phyloP scores from a whole-genome alignment of 2,888 invertebrate species.

The Mystacides longicornis region DNA sequence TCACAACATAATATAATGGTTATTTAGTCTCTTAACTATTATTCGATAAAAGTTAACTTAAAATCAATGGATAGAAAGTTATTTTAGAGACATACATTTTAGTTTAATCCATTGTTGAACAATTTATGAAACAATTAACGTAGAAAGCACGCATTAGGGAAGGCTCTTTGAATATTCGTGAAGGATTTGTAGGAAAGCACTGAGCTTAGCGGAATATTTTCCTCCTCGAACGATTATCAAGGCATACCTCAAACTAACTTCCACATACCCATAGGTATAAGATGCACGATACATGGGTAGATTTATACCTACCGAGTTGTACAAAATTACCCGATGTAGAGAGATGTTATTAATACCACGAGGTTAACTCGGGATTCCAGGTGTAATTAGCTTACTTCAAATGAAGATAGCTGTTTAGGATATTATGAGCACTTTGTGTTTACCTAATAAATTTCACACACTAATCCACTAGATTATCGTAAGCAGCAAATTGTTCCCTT shows the following conservation, averaged over 20 bases:
- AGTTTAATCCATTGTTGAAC: too few relatives aligned
- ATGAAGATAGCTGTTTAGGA: constrained; percentile 8
- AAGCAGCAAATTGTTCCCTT: background rate
- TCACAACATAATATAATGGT: too few relatives aligned
- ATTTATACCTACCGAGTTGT: background rate
- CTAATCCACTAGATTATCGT: constrained; percentile 13
- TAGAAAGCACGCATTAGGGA: too few relatives aligned
- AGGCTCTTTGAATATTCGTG: too few relatives aligned
- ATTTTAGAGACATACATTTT: too few relatives aligned
- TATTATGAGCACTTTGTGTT: constrained; percentile 13
- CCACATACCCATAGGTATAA: background rate
- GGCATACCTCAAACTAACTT: background rate
- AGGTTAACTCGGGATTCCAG: constrained; percentile 12
- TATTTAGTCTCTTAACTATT: too few relatives aligned
- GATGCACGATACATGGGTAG: background rate
- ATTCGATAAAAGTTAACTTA: too few relatives aligned
- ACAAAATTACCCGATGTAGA: constrained; percentile 11
- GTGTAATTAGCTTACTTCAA: constrained; percentile 17
- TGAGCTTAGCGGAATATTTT: background rate
- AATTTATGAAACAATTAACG: too few relatives aligned
- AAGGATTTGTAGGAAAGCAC: too few relatives aligned
- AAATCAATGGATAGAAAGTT: too few relatives aligned
- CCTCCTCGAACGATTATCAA: background rate
- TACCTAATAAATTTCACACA: constrained; percentile 17
- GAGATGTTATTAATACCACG: constrained; percentile 14